Base-by-base conservation (phyloP, 2,888 invertebrate genomes). In the Oscheius onirici region DNA sequence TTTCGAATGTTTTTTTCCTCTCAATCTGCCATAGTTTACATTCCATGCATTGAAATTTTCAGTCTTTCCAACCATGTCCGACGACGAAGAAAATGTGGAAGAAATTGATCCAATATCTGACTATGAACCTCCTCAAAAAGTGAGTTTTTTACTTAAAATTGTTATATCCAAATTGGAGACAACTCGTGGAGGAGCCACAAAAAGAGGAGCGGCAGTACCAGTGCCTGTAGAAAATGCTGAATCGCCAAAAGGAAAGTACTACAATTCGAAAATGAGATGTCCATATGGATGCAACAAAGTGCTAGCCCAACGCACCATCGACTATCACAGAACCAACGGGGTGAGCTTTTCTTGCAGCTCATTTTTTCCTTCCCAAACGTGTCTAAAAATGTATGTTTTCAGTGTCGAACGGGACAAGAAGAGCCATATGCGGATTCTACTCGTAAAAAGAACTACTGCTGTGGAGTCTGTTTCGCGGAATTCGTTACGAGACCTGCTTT, bases 241-340 rank as follows among this genome's bases (percentile, higher is more conserved):
- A 40, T 10, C 24, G 11, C 22, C 13, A 10, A 15, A 46, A 66
- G 34, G 26, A 63, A 24, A n/a, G 26, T 15, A 11, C 34, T 34
- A 34, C 20, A 75, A 68, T n/a, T 60, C 75, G 11, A 52, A 78
- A 20, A 70, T 74, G 11, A 13, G 69, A n/a, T 82, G 82, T 49
- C 82, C 80, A 11, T 82, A 80, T 55, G 82, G 82, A 6, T 82
- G 82, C 57, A 68, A 68, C 24, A 79, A 79, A 54, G 28, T 79
- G 41, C 70, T 82, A 0, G 78, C 82, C 2, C 58, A 63, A 10
- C 65, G 82, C 22, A 82, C 82, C 0, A 77, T 82, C 46, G 82
- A 82, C 58, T 78, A 77, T 54, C 82, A 82, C 51, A 75, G 78
- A 43, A 77, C 77, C 49, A 78, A 82, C 41, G 82, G 82, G 58